Evolutionary conservation across 2,113 vertebrate genomes (phyloP).

Genomic region (Odocoileus virginianus): DNA sequence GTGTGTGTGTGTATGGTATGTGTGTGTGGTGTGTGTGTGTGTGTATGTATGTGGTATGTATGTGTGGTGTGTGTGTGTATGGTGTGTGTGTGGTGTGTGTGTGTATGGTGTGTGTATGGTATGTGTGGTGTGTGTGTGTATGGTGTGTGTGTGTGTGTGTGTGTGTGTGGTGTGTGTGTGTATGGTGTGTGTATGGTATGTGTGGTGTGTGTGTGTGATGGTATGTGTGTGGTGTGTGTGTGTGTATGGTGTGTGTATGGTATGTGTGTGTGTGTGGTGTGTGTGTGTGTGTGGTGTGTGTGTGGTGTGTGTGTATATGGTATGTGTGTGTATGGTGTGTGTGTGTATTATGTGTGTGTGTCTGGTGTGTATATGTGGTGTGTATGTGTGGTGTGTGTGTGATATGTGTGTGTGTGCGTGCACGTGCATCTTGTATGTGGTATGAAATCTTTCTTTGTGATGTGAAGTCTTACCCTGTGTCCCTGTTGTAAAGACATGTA

Average conservation of each 20-base stretch:
- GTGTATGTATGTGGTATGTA: too few relatives aligned
- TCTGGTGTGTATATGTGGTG: too few relatives aligned
- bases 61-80: background rate
- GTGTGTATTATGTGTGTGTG: background rate
- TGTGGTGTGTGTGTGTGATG: too few relatives aligned
- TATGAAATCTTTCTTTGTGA: background rate
- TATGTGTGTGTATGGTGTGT: background rate
- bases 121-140: too few relatives aligned
- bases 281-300: background rate
- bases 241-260: background rate
- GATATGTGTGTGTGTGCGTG: rapidly evolving
- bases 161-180: too few relatives aligned
- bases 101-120: background rate
- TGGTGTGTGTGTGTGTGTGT: too few relatives aligned
- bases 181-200: too few relatives aligned
- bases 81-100: too few relatives aligned
- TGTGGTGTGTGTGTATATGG: too few relatives aligned
- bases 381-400: too few relatives aligned
- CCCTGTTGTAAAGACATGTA: background rate
- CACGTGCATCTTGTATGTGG: background rate
- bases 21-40: background rate
- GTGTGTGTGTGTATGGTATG: too few relatives aligned
- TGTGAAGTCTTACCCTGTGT: background rate
- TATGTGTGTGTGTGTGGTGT: background rate
- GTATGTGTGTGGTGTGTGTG: too few relatives aligned